phyloP scores from a whole-genome alignment of 53 echinoderm and acorn worm species.

The Apostichopus leukothele region DNA sequence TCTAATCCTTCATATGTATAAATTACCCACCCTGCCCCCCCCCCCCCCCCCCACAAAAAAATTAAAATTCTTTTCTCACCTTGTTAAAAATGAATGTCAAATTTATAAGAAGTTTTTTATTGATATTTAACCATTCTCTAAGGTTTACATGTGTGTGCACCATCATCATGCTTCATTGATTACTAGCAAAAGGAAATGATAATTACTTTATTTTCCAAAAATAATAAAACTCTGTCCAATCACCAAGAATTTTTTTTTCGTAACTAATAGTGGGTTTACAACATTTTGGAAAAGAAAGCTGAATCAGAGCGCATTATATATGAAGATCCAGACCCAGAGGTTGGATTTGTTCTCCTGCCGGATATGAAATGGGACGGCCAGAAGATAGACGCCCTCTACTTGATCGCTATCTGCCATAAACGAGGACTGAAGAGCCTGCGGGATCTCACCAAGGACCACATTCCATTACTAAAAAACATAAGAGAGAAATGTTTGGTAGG shows the following conservation, averaged over 20 bases:
- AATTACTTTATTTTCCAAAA: no score
- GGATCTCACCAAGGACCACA: conserved; percentile 70
- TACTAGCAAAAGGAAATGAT: no score
- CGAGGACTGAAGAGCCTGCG: conserved; percentile 76
- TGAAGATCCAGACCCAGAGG: conserved; percentile 82
- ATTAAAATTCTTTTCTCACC: no score
- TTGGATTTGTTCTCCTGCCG: conserved; percentile 84
- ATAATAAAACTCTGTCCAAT: background rate
- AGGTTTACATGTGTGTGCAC: no score
- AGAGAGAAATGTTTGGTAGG: conserved; percentile 80
- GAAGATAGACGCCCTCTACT: conserved; percentile 73
- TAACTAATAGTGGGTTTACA: conserved; percentile 83
- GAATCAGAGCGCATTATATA: conserved; percentile 81
- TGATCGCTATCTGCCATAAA: conserved; percentile 80
- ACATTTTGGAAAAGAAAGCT: conserved; percentile 90
- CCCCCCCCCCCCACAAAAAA: no score
- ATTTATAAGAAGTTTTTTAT: no score
- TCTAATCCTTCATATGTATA: no score
- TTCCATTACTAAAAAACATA: conserved; percentile 85
- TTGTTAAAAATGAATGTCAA: no score
- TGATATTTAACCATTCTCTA: no score
- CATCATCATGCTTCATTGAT: no score
- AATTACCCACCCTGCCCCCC: no score
- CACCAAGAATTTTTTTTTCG: background rate
- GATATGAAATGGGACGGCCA: conserved; percentile 98